phyloP scores from a whole-genome alignment of 2,113 vertebrate species.

The Neolamprologus ventralis region DNA sequence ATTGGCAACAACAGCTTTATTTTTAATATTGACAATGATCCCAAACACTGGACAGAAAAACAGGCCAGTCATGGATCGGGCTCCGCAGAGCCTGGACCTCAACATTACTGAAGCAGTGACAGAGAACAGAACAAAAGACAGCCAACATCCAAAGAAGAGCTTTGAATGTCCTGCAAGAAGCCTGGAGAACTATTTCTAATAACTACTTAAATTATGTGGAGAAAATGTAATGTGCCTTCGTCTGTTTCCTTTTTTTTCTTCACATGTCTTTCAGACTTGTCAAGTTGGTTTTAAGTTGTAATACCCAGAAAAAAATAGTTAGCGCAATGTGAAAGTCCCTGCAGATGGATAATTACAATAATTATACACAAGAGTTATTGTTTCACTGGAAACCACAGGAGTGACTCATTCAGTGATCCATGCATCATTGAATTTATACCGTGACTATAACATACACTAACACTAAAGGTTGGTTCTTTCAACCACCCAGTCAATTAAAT shows the following conservation, averaged over 20 bases:
- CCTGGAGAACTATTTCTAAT: background rate
- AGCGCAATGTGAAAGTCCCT: background rate
- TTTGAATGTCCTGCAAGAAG: background rate
- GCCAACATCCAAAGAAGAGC: background rate
- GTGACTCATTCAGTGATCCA: background rate
- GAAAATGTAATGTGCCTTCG: background rate
- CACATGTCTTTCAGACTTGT: background rate
- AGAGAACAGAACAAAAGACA: background rate
- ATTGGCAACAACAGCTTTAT: background rate
- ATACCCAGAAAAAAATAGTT: background rate
- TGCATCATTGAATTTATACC: background rate
- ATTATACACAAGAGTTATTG: background rate
- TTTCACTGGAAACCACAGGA: background rate
- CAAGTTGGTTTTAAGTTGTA: background rate
- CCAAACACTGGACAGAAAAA: background rate
- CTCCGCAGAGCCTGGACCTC: background rate
- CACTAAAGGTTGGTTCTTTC: background rate
- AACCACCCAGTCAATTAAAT: background rate
- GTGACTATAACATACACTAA: background rate
- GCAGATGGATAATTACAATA: background rate
- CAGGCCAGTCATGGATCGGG: background rate
- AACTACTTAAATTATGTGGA: background rate
- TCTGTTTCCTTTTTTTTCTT: background rate
- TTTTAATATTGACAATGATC: background rate
- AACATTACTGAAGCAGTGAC: background rate